phyloP scores from a whole-genome alignment of 1,140 invertebrate genomes.

The Tetranychus cinnabarinus region DNA sequence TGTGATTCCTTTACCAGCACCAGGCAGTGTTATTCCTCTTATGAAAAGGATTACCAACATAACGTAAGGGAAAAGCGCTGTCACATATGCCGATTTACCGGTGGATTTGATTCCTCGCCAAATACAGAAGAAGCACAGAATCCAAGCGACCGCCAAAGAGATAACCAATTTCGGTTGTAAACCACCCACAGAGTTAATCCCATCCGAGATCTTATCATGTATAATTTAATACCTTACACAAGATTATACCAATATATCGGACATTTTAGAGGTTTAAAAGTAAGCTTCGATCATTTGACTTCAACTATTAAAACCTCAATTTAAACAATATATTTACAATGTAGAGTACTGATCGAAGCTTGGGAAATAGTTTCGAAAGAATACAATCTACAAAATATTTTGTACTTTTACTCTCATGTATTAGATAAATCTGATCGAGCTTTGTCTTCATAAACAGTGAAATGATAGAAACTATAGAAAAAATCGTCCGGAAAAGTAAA shows the following conservation, averaged over 20 bases:
- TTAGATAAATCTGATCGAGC: background rate
- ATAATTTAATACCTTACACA: background rate
- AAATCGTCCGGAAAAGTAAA: background rate
- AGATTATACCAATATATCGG: background rate
- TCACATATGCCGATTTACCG: slow-evolving; percentile 20
- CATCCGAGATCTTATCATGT: slow-evolving; percentile 7
- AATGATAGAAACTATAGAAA: background rate
- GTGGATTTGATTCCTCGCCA: slow-evolving; percentile 31
- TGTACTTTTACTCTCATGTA: background rate
- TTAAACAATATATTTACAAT: no score
- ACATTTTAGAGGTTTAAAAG: background rate
- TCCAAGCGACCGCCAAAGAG: slow-evolving; percentile 31
- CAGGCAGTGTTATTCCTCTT: slow-evolving; percentile 43
- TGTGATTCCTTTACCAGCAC: slow-evolving; percentile 43
- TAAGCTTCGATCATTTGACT: background rate
- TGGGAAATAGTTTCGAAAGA: no score
- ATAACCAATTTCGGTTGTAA: slow-evolving; percentile 31
- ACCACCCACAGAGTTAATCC: slow-evolving; percentile 25
- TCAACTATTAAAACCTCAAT: background rate
- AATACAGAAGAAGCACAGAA: slow-evolving; percentile 31
- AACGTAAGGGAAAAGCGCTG: slow-evolving; percentile 31
- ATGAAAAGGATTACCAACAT: slow-evolving; percentile 49
- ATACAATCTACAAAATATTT: no score
- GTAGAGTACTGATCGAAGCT: no score
- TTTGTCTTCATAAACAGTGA: background rate